Conservation (phyloP, 2,113 vertebrate genomes). For the Nicator chloris region DNA sequence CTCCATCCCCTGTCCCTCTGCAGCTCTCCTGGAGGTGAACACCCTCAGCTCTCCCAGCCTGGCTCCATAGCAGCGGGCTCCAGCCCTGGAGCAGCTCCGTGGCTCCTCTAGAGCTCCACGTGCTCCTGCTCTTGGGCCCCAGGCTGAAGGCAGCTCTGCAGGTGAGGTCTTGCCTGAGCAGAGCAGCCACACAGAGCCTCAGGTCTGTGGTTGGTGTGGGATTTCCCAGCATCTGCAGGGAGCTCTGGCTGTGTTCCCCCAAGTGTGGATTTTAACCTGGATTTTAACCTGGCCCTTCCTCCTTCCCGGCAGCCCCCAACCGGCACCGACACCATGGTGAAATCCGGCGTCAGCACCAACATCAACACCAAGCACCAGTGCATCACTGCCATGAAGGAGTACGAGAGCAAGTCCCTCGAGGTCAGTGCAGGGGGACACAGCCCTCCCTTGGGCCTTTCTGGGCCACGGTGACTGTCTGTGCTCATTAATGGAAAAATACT, state of each 20-base stretch:
- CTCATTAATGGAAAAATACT: fast-evolving
- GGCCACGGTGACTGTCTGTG: not conserved
- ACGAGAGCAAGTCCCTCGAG: conserved; percentile 92
- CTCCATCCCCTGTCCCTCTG: not conserved
- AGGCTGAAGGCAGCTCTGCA: not conserved
- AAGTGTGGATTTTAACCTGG: not conserved
- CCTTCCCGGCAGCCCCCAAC: conserved; percentile 80
- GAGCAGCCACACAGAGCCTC: not conserved
- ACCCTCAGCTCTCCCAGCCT: not conserved
- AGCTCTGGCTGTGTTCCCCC: not conserved
- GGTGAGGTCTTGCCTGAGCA: not conserved
- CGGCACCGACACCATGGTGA: conserved; percentile 95
- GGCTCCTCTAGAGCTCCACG: not conserved
- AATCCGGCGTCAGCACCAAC: conserved; percentile 92
- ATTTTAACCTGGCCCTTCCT: not conserved
- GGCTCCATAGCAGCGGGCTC: not conserved
- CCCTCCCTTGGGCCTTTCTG: not conserved
- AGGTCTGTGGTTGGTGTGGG: not conserved
- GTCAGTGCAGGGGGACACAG: conserved; percentile 45
- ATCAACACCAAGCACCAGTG: conserved; percentile 99
- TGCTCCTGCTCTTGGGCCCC: not conserved
- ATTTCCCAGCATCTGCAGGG: not conserved
- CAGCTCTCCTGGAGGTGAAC: not conserved
- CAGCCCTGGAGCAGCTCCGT: not conserved
- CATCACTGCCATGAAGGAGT: conserved; percentile 99